Evolutionary conservation across 2,797 vertebrate species (phyloP).

Genomic region (Micrastur ruficollis): DNA sequence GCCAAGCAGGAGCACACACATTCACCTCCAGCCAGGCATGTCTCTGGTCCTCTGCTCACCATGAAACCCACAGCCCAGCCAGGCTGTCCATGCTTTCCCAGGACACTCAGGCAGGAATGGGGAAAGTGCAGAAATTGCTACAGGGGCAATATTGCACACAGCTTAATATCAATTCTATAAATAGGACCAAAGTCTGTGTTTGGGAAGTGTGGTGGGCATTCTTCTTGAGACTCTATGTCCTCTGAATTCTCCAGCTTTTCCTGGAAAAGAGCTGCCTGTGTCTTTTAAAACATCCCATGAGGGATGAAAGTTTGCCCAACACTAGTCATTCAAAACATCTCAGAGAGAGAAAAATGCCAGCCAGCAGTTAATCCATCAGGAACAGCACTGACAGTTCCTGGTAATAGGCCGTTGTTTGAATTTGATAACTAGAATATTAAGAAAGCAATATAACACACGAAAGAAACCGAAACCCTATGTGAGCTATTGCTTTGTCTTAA

Average conservation of each 20-base stretch:
- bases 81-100: background rate
- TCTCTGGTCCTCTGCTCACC: background rate
- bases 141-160: background rate
- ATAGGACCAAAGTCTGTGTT: background rate
- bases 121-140: background rate
- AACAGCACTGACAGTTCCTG: background rate
- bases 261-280: background rate
- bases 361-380: background rate
- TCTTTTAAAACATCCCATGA: background rate
- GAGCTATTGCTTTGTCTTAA: background rate
- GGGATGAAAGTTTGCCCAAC: background rate
- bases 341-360: background rate
- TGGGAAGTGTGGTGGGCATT: background rate
- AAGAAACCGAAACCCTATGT: background rate
- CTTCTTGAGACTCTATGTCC: background rate
- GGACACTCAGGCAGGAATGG: rapidly evolving
- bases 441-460: background rate
- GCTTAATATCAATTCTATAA: background rate
- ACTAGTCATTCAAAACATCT: background rate
- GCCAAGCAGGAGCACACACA: background rate
- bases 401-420: background rate
- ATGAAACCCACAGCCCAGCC: rapidly evolving
- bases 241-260: background rate
- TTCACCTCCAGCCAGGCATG: background rate
- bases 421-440: background rate